Conservation (phyloP, 2,888 invertebrate species). For the Ennomos quercinarius region DNA sequence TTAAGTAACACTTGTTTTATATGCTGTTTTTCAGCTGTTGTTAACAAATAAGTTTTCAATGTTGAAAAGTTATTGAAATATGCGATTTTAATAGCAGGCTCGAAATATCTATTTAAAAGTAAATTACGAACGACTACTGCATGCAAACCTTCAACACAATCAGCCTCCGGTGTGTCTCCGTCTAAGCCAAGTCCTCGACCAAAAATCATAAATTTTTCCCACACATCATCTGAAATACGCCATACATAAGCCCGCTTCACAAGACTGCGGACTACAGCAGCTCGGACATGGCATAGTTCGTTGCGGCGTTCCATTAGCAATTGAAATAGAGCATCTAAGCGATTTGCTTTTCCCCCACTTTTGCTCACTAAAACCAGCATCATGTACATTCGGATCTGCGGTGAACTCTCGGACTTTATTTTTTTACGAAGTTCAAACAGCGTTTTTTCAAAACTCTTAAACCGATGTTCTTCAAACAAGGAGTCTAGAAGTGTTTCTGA, state of each 20-base stretch:
- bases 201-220: conserved; percentile 56
- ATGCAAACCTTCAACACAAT: conserved; percentile 64
- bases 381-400: conserved; percentile 60
- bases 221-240: conserved; percentile 54
- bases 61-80: conserved; percentile 55
- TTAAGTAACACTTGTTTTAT: conserved; percentile 42
- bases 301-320: conserved; percentile 55
- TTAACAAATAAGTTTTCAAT: conserved; percentile 55
- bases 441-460: conserved; percentile 57
- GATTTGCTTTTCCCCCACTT: conserved; percentile 55
- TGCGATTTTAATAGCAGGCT: conserved; percentile 43
- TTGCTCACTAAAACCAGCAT: conserved; percentile 69
- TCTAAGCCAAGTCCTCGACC: conserved; percentile 62
- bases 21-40: conserved; percentile 43
- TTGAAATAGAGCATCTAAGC: conserved; percentile 51
- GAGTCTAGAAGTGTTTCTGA: conserved; percentile 50
- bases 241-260: conserved; percentile 61
- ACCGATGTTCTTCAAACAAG: conserved; percentile 62
- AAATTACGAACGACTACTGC: conserved; percentile 59
- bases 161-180: conserved; percentile 49
- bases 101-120: conserved; percentile 38
- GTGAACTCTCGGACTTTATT: conserved; percentile 49
- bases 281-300: conserved; percentile 60
- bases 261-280: conserved; percentile 63
- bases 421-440: conserved; percentile 54